These are phyloP conservation scores for Bugulina stolonifera DNA, from an alignment of 2,888 invertebrate species.

Conservation along the genomic window DNA sequence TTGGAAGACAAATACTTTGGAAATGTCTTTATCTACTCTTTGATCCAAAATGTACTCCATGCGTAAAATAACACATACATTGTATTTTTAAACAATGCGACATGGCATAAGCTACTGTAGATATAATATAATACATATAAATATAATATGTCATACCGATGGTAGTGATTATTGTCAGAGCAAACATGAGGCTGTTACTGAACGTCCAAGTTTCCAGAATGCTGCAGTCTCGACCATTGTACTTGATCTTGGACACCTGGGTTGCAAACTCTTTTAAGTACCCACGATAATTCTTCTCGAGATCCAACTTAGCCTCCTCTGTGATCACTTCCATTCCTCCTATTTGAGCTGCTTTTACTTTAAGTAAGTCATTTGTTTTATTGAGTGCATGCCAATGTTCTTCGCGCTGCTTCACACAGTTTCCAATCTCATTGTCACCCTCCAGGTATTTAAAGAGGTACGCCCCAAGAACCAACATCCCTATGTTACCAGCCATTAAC, in stretches of 20 bases:
- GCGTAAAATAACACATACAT: no score
- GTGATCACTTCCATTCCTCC: background rate
- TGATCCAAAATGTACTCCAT: no score
- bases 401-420: conserved; percentile 41
- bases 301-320: background rate
- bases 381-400: background rate
- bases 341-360: background rate
- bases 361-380: background rate
- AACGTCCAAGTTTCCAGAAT: background rate
- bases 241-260: background rate
- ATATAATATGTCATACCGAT: conserved; percentile 10
- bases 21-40: no score
- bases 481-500: background rate
- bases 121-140: no score
- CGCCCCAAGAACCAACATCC: conserved; percentile 38
- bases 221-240: background rate
- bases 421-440: conserved; percentile 48
- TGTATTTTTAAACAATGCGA: no score
- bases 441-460: conserved; percentile 53
- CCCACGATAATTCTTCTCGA: background rate
- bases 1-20: background rate
- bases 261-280: background rate
- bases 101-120: no score
- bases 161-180: conserved; percentile 8
- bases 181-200: background rate